These are phyloP conservation scores for Aegotheles bennettii DNA, from an alignment of 2,113 vertebrate genomes.

Conservation along the genomic window DNA sequence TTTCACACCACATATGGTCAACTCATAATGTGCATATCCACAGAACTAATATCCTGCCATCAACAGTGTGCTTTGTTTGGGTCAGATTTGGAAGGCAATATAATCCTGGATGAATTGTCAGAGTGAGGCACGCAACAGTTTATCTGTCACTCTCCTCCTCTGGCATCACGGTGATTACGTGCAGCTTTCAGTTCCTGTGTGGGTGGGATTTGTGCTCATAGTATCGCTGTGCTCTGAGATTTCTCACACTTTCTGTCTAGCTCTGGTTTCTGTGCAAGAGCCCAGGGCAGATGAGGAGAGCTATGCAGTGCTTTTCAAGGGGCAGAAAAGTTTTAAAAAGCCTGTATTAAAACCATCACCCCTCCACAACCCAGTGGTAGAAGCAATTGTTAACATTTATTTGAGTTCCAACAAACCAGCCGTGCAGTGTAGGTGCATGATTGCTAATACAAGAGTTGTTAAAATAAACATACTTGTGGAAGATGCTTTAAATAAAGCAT, in stretches of 20 bases:
- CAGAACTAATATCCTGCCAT: background rate
- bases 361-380: background rate
- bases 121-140: background rate
- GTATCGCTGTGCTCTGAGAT: accelerated
- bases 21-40: background rate
- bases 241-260: background rate
- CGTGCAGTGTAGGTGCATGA: background rate
- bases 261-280: background rate
- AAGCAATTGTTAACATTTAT: background rate
- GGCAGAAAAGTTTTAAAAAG: background rate
- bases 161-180: accelerated
- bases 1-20: constrained; percentile 24
- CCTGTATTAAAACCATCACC: background rate
- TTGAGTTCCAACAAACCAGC: background rate
- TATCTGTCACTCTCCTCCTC: background rate
- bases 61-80: background rate
- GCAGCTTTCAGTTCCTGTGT: background rate
- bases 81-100: background rate
- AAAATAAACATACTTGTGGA: background rate
- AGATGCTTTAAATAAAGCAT: background rate
- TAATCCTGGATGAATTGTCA: background rate
- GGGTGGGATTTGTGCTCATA: background rate
- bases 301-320: background rate
- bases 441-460: background rate
- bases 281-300: background rate